These are phyloP conservation scores for Crossocerus cetratus DNA, from an alignment of 2,888 invertebrate genomes.

Conservation along the genomic window DNA sequence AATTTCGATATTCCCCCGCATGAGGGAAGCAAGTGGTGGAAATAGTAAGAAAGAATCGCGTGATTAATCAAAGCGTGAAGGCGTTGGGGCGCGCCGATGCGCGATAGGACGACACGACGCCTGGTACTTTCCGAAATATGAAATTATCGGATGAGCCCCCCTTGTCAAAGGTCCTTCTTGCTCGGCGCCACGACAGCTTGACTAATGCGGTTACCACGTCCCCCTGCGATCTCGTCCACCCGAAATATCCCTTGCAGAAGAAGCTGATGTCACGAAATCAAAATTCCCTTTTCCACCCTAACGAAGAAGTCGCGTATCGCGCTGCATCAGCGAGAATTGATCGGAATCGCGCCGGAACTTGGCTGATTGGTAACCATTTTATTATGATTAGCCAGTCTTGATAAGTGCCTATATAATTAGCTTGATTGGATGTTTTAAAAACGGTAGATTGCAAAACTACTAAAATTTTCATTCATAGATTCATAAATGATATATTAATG, in stretches of 20 bases:
- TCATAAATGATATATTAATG: too few relatives aligned
- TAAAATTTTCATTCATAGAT: too few relatives aligned
- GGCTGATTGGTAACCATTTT: not conserved
- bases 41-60: conserved; percentile 9
- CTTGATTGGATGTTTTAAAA: too few relatives aligned
- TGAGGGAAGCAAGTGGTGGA: not conserved
- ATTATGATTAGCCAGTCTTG: not conserved
- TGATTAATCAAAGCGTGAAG: conserved; percentile 33
- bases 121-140: conserved; percentile 57
- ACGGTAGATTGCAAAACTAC: too few relatives aligned
- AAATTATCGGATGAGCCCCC: conserved; percentile 55
- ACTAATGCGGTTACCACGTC: conserved; percentile 60
- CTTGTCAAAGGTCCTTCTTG: conserved; percentile 50
- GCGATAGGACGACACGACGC: conserved; percentile 44
- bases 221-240: conserved; percentile 47
- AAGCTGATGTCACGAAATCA: conserved; percentile 55
- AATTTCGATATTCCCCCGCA: too few relatives aligned
- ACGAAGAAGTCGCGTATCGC: conserved; percentile 41
- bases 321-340: conserved; percentile 43
- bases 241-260: conserved; percentile 48
- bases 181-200: conserved; percentile 61
- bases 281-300: conserved; percentile 29
- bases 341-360: not conserved
- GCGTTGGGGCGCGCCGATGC: conserved; percentile 44
- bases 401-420: too few relatives aligned